Evolutionary conservation across 2,888 invertebrate species (phyloP), one percentile per base, ranked within the genome.

Genomic region (Apocheima hispidaria): DNA sequence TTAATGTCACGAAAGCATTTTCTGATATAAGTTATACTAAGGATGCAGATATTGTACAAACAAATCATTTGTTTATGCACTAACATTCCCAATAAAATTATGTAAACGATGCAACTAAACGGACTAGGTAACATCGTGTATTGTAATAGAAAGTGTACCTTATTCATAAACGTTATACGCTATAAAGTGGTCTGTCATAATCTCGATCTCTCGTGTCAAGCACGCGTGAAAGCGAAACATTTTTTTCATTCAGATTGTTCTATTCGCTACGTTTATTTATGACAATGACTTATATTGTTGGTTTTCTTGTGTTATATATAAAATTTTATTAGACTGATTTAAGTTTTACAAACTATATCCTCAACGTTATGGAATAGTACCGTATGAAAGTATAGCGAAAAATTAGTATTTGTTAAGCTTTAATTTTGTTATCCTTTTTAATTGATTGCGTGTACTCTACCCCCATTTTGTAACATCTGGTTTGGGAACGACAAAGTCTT

Each of bases 331-430:
- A 52, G 46, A 59, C 51, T 52, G 46, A 52, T 43, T 38, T 50
- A 50, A 35, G 49, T 41, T 53, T 35, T 35, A 35, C n/a, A 2
- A 43, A 16, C 18, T 43, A 35, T n/a, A n/a, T n/a, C 2, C 9
- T 40, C 12, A 18, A 16, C 18, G 20, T 40, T 38, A 40, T 56
- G 49, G 16, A 33, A 55, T 38, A 28, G 38, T 35, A 5, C n/a
- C 36, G 30, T 18, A 3, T 2, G 2, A 36, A 36, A 16, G 7
- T 18, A 18, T 10, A 18, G 18, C 2, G 16, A 18, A 18, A 7
- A 10, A 10, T n/a, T 58, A 58, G 60, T 60, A 54, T 60, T 65
- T 53, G 14, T 35, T 56, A 56, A 59, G 59, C 56, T 65, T 43
- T 59, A 58, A 58, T 63, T 48, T 62, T 66, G 14, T 53, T 35